These are phyloP conservation scores for Drosophila tanythrix DNA, from an alignment of 2,888 invertebrate genomes.

Conservation along the genomic window DNA sequence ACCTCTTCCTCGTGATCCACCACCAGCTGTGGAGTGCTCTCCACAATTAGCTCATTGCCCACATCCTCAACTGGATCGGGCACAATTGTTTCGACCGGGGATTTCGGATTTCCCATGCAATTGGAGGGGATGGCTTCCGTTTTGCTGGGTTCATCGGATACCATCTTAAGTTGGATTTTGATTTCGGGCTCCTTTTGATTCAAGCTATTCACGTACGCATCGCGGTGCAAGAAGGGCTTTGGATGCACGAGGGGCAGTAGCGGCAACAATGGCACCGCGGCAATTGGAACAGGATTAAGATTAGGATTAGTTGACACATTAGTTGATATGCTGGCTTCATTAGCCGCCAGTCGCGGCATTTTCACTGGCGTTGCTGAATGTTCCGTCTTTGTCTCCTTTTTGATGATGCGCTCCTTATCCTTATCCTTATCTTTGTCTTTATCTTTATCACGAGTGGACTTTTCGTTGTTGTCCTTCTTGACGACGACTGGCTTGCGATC, in stretches of 20 bases:
- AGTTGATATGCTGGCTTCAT: conserved; percentile 29
- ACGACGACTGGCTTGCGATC: conserved; percentile 43
- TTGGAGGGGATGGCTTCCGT: conserved; percentile 27
- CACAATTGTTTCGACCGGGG: conserved; percentile 14
- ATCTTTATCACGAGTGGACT: conserved; percentile 47
- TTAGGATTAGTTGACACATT: conserved; percentile 10
- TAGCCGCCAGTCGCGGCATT: conserved; percentile 46
- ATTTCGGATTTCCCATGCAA: conserved; percentile 1
- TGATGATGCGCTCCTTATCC: conserved; percentile 40
- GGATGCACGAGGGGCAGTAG: conserved; percentile 82
- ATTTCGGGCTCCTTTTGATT: conserved; percentile 84
- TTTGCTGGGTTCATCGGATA: conserved; percentile 80
- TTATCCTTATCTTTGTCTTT: conserved; percentile 47
- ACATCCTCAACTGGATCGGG: conserved; percentile 64
- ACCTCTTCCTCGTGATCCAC: conserved; percentile 84
- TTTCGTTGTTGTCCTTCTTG: conserved; percentile 23
- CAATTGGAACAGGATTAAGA: conserved; percentile 10
- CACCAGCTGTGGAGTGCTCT: conserved; percentile 75
- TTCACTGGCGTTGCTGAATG: conserved; percentile 58
- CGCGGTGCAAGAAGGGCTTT: conserved; percentile 74
- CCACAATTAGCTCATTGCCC: conserved; percentile 63
- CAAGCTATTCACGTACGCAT: conserved; percentile 82
- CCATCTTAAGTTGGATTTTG: conserved; percentile 84
- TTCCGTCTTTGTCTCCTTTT: conserved; percentile 56
- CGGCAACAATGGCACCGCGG: conserved; percentile 25